Evolutionary conservation across 2,888 invertebrate genomes (phyloP), one percentile per base, ranked within the genome.

Genomic region (Plebejus melissa): DNA sequence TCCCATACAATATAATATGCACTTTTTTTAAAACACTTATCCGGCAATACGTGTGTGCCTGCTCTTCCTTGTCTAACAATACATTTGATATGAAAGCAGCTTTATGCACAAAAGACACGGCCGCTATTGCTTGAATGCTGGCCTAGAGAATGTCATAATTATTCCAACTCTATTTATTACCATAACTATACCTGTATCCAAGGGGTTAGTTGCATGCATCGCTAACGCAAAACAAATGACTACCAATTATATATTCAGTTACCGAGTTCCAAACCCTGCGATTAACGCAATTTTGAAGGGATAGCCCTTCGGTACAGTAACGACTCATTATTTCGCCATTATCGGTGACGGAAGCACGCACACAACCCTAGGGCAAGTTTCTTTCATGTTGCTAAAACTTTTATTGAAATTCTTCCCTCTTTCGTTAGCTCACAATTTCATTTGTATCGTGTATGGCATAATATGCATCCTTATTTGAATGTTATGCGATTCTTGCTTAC

Each of bases 301-400:
- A 86, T 86, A 78, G 79, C 78, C 74, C 65, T 65, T 65, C 65
- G 65, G 32, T 76, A 83, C 80, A 79, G 81, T 88, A 89, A 88
- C 86, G 88, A 87, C 82, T 88, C 87, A 86, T 88, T 90, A 88
- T 87, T 86, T 82, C 81, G 85, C 83, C 82, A 86, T 87, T 84
- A 83, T 82, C 76, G 74, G 80, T 82, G 80, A 82, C 86, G 89
- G 90, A 90, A 88, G 85, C 84, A 84, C 85, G 89, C 83, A 87
- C 86, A 77, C 74, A 76, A 75, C 74, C 76, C 72, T 71, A 65
- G 76, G 77, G 78, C 50, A 5, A 5, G 13, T 72, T 72, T 54
- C 50, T 72, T 50, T 50, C 65, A 65, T 65, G 65, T 65, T 65
- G 16, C 32, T 65, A 65, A 60, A 65, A 65, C 65, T 65, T 16